Base-by-base conservation (phyloP, 2,888 invertebrate species). In the Lydus trimaculatus region DNA sequence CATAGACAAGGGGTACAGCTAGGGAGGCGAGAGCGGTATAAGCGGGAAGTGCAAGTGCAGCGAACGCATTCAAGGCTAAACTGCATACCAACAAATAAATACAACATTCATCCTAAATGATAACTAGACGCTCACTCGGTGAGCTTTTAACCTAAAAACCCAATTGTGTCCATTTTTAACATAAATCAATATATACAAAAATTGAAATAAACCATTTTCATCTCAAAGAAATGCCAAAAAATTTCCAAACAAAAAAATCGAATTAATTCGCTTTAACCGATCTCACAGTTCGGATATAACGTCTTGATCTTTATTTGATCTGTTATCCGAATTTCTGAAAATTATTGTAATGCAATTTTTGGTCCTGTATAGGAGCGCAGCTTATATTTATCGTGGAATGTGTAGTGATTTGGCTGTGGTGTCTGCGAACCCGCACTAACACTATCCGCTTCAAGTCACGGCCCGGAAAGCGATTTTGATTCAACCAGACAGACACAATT, bases 21-120 rank as follows among this genome's bases (percentile, higher is more conserved):
- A 31, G 61, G 17, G 65, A 56, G 62, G 67, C 13, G 8, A 31
- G 69, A 61, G 66, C 48, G 65, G 65, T 58, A 73, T 76, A 78
- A 80, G 83, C 80, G 82, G 83, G 85, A 84, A 84, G 84, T 84
- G 84, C 85, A 85, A 85, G 85, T 85, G 85, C 85, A 85, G 84
- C 84, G 85, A 84, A 85, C 85, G 84, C 80, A 84, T 85, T 84
- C 85, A 85, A 85, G 85, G 85, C 80, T 82, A 79, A 76, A 73
- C 73, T 76, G 80, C 82, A 79, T 81, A 79, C 80, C 79, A 74
- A 71, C 70, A 72, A 69, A 65, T 58, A 43, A 72, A 76, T 71
- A 75, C 71, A 69, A 73, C 74, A 71, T 70, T 75, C 66, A 72
- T 72, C 73, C 72, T 67, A 72, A 70, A 72, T 59, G 63, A 63